phyloP scores from a whole-genome alignment of 1,140 invertebrate species.

The Coenobita brevimanus region DNA sequence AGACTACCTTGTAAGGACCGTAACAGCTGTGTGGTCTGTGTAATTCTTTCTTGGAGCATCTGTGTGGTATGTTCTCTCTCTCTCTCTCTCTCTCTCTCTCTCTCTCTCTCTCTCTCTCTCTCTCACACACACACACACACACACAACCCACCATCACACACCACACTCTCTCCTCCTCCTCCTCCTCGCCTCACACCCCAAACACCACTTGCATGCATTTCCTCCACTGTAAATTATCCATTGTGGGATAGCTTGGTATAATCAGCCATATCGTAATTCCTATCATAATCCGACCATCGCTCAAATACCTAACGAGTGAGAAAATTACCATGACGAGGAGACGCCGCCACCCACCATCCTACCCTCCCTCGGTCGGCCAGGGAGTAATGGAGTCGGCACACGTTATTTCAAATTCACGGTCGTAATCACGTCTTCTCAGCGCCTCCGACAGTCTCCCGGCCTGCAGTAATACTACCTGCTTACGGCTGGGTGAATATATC shows the following conservation, averaged over 20 bases:
- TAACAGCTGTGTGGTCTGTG: too few relatives aligned
- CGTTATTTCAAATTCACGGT: neutral
- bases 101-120: neutral
- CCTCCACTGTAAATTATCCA: constrained; percentile 42
- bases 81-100: neutral
- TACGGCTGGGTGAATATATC: neutral
- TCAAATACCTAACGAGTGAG: constrained; percentile 62
- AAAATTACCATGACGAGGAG: constrained; percentile 60
- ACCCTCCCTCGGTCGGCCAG: constrained; percentile 25
- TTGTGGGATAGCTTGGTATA: constrained; percentile 43
- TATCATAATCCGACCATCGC: constrained; percentile 63
- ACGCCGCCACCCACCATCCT: constrained; percentile 6
- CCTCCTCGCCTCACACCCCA: neutral
- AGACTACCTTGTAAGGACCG: too few relatives aligned
- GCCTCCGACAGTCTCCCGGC: neutral
- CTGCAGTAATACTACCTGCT: neutral
- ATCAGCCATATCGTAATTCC: constrained; percentile 60
- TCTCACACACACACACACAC: neutral
- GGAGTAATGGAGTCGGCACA: constrained; percentile 49
- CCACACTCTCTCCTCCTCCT: neutral
- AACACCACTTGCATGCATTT: constrained; percentile 29
- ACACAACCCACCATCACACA: too few relatives aligned
- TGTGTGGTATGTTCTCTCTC: too few relatives aligned
- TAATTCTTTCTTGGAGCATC: too few relatives aligned
- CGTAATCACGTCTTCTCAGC: neutral